Evolutionary conservation across 64 coral and sea anemone species (phyloP), one percentile per base, ranked within the genome.

Genomic region (Dendrophyllia cribrosa): DNA sequence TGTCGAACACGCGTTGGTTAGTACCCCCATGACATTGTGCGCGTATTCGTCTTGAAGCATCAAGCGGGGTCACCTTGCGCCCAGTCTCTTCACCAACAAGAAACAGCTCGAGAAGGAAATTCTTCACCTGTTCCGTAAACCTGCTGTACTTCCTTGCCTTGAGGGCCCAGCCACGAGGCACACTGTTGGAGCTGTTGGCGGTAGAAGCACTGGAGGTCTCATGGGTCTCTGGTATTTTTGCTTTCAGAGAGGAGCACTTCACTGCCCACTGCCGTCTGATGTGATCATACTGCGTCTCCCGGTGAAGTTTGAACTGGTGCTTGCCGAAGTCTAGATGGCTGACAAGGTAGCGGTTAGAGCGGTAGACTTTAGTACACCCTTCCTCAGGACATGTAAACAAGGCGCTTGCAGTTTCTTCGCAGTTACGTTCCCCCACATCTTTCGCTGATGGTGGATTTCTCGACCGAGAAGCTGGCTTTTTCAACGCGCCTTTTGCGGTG

Each of bases 191-290:
- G 23, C 70, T 73, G 70, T 46, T 34, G 70, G 70, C 70, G 25
- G 70, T 73, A 73, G 70, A 73, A 73, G 70, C 43, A 73, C 70
- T 73, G 70, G 70, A 73, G 70, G 23, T 73, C 70, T 73, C 43
- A 11, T 73, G 70, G 70, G 70, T 73, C 70, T 73, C 23, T 43
- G 86, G 86, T 21, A 74, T 72, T 16, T 74, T 88, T 55, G 48
- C 58, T 89, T 89, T 89, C 17, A 89, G 15, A 74, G 86, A 88
- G 58, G 86, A 73, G 86, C 87, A 89, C 77, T 89, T 89, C 19
- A 24, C 72, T 14, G 87, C 72, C 87, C 87, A 89, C 70, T 89
- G 72, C n/a, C 73, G 87, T 61, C 71, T 61, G 24, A 66, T 89
- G 70, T 66, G 59, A 64, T 89, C 73, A 61, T 76, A 89, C 73